Base-by-base conservation (phyloP, 92 coral and sea anemone genomes). In the Umimayanthus kanabou region DNA sequence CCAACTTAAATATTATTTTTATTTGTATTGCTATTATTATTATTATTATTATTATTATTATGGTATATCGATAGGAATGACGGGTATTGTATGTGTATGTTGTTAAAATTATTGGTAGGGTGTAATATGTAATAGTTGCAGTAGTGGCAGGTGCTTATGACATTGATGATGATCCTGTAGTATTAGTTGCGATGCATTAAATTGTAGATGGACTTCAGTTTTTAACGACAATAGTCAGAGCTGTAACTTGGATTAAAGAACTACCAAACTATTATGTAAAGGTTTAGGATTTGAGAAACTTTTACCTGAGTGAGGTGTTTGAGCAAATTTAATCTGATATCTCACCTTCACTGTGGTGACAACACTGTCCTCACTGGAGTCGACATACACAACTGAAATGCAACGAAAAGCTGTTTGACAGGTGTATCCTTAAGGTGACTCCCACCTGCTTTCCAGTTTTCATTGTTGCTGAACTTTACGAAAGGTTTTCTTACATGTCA, bases 371-470 rank as follows among this genome's bases (percentile, higher is more conserved):
- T 69, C 78, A 43, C 57, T 53, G 53, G 87, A 83, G 65, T 83
- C 79, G 26, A 69, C 87, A 42, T 10, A 83, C 65, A 83, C 87
- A 69, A 83, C 87, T 83, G 67, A 47, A 83, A 83, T 23, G 55
- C 84, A 83, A 83, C 42, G 69, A 25, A 65, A 22, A 43, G 47
- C 29, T 3, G 10, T 33, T 15, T 75, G 25, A 39, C 50, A 23
- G n/a, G 9, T 14, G 3, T 73, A 22, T 29, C 40, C 43, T 39
- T 33, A 30, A 73, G n/a, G 77, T 26, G 77, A 8, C 77, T 26
- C 23, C n/a, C 13, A 2, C 26, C 69, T 61, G 25, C 22, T 61
- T 73, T 73, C 30, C 79, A 20, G 20, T 16, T 6, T 20, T 18
- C n/a, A 20, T 53, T 53, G 4, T 15, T 9, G 20, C 20, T 13